Evolutionary conservation across 2,113 vertebrate genomes (phyloP).

Genomic region (Edolisoma coerulescens): DNA sequence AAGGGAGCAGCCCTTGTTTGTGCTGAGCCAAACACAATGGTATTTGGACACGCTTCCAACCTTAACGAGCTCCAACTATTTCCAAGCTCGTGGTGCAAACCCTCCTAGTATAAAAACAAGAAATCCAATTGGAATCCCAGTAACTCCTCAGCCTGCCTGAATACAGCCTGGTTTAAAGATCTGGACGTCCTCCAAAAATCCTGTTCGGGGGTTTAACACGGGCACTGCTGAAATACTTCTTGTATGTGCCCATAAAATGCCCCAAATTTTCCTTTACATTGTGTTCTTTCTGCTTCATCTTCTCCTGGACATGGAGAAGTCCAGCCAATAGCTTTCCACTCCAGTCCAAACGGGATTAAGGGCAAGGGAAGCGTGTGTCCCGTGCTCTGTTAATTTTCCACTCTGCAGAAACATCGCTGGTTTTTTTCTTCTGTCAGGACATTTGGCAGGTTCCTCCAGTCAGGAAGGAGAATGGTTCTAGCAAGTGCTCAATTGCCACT

Average conservation of each 20-base stretch:
- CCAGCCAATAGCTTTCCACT: neutral
- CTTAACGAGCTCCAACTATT: neutral
- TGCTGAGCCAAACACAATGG: constrained; percentile 28
- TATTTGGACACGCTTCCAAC: neutral
- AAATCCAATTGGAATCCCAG: neutral
- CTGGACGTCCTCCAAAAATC: neutral
- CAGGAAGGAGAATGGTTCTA: constrained; percentile 2
- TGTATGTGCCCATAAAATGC: neutral
- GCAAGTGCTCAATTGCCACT: constrained; percentile 8
- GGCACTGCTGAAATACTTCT: neutral
- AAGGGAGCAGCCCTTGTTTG: constrained; percentile 16
- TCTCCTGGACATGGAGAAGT: neutral
- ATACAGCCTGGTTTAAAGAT: neutral
- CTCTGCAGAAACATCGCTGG: neutral
- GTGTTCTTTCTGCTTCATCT: neutral
- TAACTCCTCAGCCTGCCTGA: neutral
- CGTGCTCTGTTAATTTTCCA: neutral
- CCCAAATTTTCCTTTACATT: neutral
- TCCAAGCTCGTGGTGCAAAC: neutral
- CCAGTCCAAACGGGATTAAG: neutral
- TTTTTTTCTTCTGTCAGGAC: neutral
- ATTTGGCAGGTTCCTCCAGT: neutral
- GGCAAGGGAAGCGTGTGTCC: neutral
- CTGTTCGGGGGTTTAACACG: neutral
- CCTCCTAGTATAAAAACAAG: neutral